Percentiles rank a stretch among this genome's conserved stretches.
Evolutionary conservation across 1,140 invertebrate genomes (phyloP).

Genomic region (Zaprionus camerounensis): DNA sequence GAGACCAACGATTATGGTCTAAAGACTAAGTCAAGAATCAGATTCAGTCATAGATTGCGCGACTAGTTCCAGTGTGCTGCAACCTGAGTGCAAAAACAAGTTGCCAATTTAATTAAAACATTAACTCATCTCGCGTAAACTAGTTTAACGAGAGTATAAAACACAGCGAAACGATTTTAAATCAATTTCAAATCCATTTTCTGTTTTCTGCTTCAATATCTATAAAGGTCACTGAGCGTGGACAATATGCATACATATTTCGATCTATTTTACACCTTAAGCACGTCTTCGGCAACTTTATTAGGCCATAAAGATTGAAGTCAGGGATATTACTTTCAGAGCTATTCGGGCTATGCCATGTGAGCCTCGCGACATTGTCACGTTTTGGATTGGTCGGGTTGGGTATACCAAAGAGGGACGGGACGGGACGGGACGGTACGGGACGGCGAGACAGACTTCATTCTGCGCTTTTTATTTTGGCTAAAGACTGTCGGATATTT

Average conservation of each 20-base stretch:
- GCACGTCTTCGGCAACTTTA: conserved; percentile 28
- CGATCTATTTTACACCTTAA: conserved; percentile 27
- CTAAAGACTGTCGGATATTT: conserved; percentile 49
- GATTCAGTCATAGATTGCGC: neutral
- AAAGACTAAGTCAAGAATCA: neutral
- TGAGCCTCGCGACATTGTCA: conserved; percentile 58
- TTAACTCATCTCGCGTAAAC: conserved; percentile 48
- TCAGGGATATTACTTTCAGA: conserved; percentile 24
- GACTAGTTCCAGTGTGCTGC: conserved; percentile 20
- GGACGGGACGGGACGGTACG: no score
- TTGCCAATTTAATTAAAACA: conserved; percentile 30
- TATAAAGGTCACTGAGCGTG: conserved; percentile 20
- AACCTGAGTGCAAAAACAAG: conserved; percentile 18
- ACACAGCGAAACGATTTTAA: conserved; percentile 5
- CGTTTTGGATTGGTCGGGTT: conserved; percentile 37
- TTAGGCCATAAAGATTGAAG: conserved; percentile 28
- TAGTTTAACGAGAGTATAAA: conserved; percentile 35
- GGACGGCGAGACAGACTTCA: conserved; percentile 5
- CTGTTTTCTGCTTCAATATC: conserved; percentile 8
- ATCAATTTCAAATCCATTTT: conserved; percentile 5
- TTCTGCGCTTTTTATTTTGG: conserved; percentile 17
- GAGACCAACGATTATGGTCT: neutral
- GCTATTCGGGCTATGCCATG: neutral
- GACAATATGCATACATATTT: neutral
- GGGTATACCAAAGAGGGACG: neutral